phyloP scores from a whole-genome alignment of 2,888 invertebrate genomes.

The Seira sanloemensis region DNA sequence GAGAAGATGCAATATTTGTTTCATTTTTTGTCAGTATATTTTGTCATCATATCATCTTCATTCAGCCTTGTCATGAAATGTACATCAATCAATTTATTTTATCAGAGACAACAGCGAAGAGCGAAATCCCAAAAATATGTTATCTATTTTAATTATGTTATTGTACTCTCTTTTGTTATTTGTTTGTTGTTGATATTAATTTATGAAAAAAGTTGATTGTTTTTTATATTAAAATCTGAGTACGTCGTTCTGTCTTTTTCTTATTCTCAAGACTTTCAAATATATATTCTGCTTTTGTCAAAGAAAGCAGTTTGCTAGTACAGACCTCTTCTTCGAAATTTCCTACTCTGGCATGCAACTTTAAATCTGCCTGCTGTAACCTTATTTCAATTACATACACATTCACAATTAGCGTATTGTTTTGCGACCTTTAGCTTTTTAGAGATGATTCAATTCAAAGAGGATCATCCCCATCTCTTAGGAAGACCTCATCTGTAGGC shows the following conservation, averaged over 20 bases:
- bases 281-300: too few species aligned
- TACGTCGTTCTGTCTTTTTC: conserved; percentile 9
- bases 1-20: conserved; percentile 64
- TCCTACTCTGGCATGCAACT: too few species aligned
- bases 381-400: too few species aligned
- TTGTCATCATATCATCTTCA: conserved; percentile 59
- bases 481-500: too few species aligned
- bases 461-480: too few species aligned
- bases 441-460: too few species aligned
- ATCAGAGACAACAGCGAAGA: conserved; percentile 22
- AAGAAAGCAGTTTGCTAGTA: background rate
- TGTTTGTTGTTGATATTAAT: conserved; percentile 52
- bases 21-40: conserved; percentile 54
- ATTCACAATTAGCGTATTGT: too few species aligned
- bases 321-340: conserved; percentile 11
- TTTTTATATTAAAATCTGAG: conserved; percentile 53
- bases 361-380: too few species aligned
- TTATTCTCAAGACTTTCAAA: background rate
- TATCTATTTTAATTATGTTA: conserved; percentile 30
- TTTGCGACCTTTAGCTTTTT: too few species aligned
- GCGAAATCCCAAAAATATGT: conserved; percentile 35
- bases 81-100: conserved; percentile 16
- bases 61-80: conserved; percentile 64
- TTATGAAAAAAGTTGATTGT: conserved; percentile 53
- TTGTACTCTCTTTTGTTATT: conserved; percentile 36